These are phyloP conservation scores for Bujurquina vittata DNA, from an alignment of 2,113 vertebrate genomes.

Conservation along the genomic window DNA sequence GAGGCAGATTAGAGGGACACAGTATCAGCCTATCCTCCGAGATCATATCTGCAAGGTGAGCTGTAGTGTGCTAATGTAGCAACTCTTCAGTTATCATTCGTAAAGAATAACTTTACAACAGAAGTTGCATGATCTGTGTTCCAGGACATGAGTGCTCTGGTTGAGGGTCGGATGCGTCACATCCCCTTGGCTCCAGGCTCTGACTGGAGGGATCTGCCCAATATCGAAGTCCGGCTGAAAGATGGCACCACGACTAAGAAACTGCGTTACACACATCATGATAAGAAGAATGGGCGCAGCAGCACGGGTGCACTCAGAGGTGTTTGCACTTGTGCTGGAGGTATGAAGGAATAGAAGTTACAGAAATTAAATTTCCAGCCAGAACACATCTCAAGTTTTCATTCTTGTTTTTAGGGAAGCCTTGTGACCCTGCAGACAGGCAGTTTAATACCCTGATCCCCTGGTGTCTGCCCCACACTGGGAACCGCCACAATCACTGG, in stretches of 20 bases:
- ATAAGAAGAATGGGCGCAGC: slow-evolving; percentile 91
- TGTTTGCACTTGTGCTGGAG: slow-evolving; percentile 91
- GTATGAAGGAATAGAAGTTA: slow-evolving; percentile 55
- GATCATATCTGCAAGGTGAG: slow-evolving; percentile 97
- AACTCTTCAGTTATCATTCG: neutral
- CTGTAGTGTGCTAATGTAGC: neutral
- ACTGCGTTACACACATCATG: slow-evolving; percentile 87
- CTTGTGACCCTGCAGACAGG: slow-evolving; percentile 89
- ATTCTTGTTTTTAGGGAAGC: slow-evolving; percentile 73
- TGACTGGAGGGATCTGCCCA: slow-evolving; percentile 95
- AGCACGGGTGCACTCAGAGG: slow-evolving; percentile 86
- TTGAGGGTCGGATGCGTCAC: slow-evolving; percentile 94
- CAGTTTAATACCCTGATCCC: slow-evolving; percentile 97
- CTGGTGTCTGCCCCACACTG: slow-evolving; percentile 97
- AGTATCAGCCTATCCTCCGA: slow-evolving; percentile 97
- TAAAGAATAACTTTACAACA: neutral
- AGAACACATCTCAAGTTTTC: neutral
- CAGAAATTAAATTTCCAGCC: fast-evolving
- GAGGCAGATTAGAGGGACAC: slow-evolving; percentile 92
- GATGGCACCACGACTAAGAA: slow-evolving; percentile 90
- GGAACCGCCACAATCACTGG: slow-evolving; percentile 98
- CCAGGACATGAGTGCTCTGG: slow-evolving; percentile 96
- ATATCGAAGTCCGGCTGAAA: slow-evolving; percentile 89
- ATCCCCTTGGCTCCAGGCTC: slow-evolving; percentile 93
- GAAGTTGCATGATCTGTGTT: neutral